These are phyloP conservation scores for Gymnopithys bicolor DNA, from an alignment of 2,797 vertebrate species.

Conservation along the genomic window DNA sequence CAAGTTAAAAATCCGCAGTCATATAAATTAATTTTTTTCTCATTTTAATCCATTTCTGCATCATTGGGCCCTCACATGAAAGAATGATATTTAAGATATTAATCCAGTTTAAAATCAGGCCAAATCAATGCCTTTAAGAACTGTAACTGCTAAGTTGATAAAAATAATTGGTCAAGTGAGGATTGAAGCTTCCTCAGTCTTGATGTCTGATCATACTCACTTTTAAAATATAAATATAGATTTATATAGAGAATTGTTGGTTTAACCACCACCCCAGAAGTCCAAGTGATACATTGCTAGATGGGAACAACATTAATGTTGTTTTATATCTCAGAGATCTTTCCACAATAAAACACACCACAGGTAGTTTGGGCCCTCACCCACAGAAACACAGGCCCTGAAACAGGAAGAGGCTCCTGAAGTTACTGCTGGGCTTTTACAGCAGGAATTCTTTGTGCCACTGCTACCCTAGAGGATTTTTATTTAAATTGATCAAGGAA, in stretches of 20 bases:
- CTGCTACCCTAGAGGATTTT: background rate
- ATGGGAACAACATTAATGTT: background rate
- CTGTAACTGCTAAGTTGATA: background rate
- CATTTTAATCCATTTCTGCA: background rate
- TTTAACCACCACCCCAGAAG: background rate
- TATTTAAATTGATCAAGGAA: background rate
- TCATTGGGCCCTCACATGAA: background rate
- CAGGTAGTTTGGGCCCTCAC: background rate
- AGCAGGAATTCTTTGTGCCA: background rate
- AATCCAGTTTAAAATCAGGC: background rate
- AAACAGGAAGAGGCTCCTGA: background rate
- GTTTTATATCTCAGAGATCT: background rate
- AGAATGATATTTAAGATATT: background rate
- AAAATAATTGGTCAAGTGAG: background rate
- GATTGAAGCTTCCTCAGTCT: background rate
- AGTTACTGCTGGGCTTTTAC: background rate
- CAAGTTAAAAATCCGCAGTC: slow-evolving; percentile 45
- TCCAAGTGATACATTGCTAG: background rate
- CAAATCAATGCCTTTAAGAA: background rate
- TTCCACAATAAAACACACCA: background rate
- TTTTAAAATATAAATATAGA: background rate
- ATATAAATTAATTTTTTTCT: background rate
- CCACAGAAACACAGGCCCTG: background rate
- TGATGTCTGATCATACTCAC: background rate
- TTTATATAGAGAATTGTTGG: background rate